These are phyloP conservation scores for Lysiphlebus fabarum DNA, from an alignment of 1,140 invertebrate species.

Conservation along the genomic window DNA sequence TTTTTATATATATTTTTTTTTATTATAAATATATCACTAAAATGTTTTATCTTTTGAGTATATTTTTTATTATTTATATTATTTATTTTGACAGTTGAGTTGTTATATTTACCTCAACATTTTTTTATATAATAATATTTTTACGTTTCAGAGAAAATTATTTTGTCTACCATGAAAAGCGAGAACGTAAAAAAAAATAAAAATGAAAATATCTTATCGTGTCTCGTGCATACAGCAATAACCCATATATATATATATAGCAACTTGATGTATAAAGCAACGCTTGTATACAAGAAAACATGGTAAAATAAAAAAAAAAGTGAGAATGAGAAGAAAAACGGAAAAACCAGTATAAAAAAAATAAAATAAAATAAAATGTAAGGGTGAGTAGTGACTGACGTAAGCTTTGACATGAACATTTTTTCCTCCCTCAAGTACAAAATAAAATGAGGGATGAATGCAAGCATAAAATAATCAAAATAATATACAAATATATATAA, in stretches of 20 bases:
- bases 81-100: too few species aligned
- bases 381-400: constrained; percentile 9
- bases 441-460: constrained; percentile 17
- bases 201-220: constrained; percentile 27
- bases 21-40: too few species aligned
- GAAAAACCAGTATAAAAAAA: constrained; percentile 9
- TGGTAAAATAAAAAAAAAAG: background rate
- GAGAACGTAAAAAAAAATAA: constrained; percentile 15
- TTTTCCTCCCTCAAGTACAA: constrained; percentile 8
- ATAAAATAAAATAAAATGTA: constrained; percentile 5
- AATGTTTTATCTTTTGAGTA: too few species aligned
- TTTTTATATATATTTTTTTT: too few species aligned
- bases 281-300: constrained; percentile 4
- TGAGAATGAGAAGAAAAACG: background rate
- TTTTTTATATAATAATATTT: constrained; percentile 12
- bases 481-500: constrained; percentile 14
- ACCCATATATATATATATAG: too few species aligned
- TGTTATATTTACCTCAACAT: background rate
- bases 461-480: constrained; percentile 4
- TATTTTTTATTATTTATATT: too few species aligned
- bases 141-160: constrained; percentile 16
- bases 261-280: too few species aligned
- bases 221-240: background rate
- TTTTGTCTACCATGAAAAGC: constrained; percentile 18
- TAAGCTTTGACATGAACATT: constrained; percentile 25